phyloP scores from a whole-genome alignment of 2,113 vertebrate species.

The Ochotona princeps region DNA sequence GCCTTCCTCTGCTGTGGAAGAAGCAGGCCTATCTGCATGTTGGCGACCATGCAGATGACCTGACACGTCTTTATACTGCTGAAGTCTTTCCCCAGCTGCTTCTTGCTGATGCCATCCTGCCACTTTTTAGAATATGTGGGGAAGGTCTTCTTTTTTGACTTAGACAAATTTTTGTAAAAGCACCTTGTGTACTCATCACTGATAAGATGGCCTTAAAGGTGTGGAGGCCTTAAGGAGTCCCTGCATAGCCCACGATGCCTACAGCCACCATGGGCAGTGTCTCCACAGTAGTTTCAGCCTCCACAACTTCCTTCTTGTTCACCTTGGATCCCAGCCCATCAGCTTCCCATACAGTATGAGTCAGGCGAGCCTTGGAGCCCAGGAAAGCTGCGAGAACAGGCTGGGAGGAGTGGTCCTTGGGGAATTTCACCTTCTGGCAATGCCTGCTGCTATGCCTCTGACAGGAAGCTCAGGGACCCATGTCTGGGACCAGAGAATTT shows the following conservation, averaged over 20 bases:
- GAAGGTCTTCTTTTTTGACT: conserved; percentile 95
- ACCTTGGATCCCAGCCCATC: conserved; percentile 85
- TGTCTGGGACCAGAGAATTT: no score
- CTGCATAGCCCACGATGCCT: conserved; percentile 93
- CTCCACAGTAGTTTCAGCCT: conserved; percentile 95
- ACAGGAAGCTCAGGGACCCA: no score
- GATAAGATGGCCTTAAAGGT: conserved; percentile 96
- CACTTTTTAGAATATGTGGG: conserved; percentile 99
- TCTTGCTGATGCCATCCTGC: conserved; percentile 98
- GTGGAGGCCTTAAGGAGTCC: conserved; percentile 94
- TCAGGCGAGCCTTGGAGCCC: neutral
- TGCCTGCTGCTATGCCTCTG: no score
- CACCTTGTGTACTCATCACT: conserved; percentile 96
- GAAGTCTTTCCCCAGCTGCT: conserved; percentile 97
- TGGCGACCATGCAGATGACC: conserved; percentile 93
- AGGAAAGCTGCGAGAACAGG: neutral
- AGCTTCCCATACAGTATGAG: neutral
- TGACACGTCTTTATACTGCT: conserved; percentile 94
- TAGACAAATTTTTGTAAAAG: conserved; percentile 98
- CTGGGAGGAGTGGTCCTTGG: no score
- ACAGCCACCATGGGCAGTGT: conserved; percentile 96
- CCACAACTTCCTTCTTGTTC: conserved; percentile 98
- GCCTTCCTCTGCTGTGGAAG: conserved; percentile 95
- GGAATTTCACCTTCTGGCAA: no score
- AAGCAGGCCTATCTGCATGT: conserved; percentile 97